A percentile compares a stretch with the other conserved stretches of the same genome.
phyloP scores from a whole-genome alignment of 2,113 vertebrate species.

The Oncorhynchus clarkii region DNA sequence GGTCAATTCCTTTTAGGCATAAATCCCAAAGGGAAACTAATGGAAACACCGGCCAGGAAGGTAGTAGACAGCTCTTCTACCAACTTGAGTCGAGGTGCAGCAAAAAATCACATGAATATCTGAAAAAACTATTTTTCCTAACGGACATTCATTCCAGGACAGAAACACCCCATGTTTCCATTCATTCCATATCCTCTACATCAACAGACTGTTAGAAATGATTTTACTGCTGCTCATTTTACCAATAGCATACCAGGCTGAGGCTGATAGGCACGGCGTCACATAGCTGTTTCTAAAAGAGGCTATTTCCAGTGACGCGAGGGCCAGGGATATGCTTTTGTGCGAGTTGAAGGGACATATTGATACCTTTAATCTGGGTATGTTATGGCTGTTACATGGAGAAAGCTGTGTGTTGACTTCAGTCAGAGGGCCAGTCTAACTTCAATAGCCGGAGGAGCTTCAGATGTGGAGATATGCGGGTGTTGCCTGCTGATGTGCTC shows the following conservation, averaged over 20 bases:
- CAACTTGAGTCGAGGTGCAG: too few species aligned
- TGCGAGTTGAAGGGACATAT: neutral
- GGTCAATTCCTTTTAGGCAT: neutral
- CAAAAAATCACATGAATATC: too few species aligned
- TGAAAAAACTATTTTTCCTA: neutral
- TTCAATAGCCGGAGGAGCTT: neutral
- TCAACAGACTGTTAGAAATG: too few species aligned
- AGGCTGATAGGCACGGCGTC: neutral
- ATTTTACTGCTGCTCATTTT: neutral
- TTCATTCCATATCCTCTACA: too few species aligned
- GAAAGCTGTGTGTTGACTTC: neutral
- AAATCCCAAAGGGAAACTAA: neutral
- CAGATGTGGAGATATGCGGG: constrained; percentile 9
- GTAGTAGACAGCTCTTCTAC: too few species aligned
- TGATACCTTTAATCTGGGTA: constrained; percentile 3
- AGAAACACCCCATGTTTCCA: too few species aligned
- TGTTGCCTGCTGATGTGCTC: constrained; percentile 6
- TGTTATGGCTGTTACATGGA: neutral
- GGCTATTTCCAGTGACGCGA: too few species aligned
- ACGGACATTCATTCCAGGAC: too few species aligned
- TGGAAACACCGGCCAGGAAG: neutral
- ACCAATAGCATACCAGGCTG: neutral
- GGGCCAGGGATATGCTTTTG: too few species aligned
- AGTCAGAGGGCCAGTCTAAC: neutral
- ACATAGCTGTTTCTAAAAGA: neutral